Base-by-base conservation (phyloP, 2,888 invertebrate species). In the Yponomeuta plumbellus region DNA sequence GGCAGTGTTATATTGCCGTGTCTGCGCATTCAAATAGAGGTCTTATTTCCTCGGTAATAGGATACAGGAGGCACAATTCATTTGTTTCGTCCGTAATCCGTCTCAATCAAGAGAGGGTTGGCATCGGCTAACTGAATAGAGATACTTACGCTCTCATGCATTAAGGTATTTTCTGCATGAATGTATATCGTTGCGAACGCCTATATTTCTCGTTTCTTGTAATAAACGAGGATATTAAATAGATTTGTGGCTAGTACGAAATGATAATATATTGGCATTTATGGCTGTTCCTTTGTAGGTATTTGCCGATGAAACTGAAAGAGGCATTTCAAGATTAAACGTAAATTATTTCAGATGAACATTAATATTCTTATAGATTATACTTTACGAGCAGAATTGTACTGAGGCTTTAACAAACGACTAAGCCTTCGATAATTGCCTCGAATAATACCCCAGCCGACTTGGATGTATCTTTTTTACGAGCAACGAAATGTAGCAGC, bases 21-120 rank as follows among this genome's bases (percentile, higher is more conserved):
- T 52, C 17, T 52, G 44, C 44, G 17, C 44, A 52, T 52, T 52
- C 44, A 52, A 52, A 52, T 52, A 52, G 17, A 52, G 44, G 44
- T 52, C 44, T 52, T 52, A 52, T 52, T 52, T 52, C 44, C n/a
- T 59, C 59, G 11, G 59, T 59, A 22, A 59, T 59, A 34, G n/a
- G 26, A 62, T 26, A 62, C 11, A 26, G 62, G n/a, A 34, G 17
- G 21, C 62, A 62, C 44, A 52, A 52, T 52, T 52, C 21, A 59
- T 59, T 22, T 21, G 23, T 64, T 21, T 52, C 20, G 52, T 62
- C 62, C 76, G 79, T 84, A 85, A 87, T 86, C 83, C 80, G 78
- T 79, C 81, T 80, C 83, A 82, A 86, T 85, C 87, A 84, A 80
- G 85, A 86, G 86, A 82, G 84, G 84, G 82, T 85, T 83, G 81